Base-by-base conservation (phyloP, 2,797 vertebrate genomes). In the Ispidina lecontei region DNA sequence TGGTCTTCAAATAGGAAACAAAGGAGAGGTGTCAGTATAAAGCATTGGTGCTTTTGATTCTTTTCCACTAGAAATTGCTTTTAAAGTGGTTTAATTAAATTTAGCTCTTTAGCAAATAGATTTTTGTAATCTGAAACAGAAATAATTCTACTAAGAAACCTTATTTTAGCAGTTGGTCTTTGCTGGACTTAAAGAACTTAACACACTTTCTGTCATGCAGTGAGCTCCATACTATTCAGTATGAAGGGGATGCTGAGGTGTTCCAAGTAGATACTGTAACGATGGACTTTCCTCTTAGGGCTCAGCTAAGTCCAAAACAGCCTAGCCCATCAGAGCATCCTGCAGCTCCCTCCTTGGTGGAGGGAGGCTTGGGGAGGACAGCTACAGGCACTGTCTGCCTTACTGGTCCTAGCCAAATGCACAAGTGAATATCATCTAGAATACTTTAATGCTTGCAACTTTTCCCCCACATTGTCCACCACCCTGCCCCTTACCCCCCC, bases 401-500 rank as follows among this genome's bases (percentile, higher is more conserved):
- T 73, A 63, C 15, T 67, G 23, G 8, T 65, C 51, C 52, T 77
- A 62, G 25, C n/a, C 65, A 62, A 81, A 72, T 46, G 64, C 39
- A 65, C 15, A 63, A 84, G 17, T 28, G 13, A 73, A 68, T 46
- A 19, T 3, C 16, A 43, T 20, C 3, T 47, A 65, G 31, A 28
- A 41, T 62, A 37, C 58, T 78, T 63, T 29, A 70, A 20, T 39
- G 20, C 64, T 73, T 86, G 54, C n/a, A 54, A 2, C 4, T 79
- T 76, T 73, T 56, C 3, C 81, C 6, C 28, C 7, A 26, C 2
- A 12, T 25, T 13, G 31, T 44, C 49, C 10, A 6, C 3, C 5
- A 11, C 5, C 41, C 15, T 0, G 14, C 23, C 21, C 12, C 11
- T 21, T 2, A 1, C 2, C 4, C 3, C 3, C 12, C 0, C 10